A percentile compares a stretch with the other conserved stretches of the same genome.
Conservation (phyloP, 64 coral and sea anemone species). For the Montipora sp. region DNA sequence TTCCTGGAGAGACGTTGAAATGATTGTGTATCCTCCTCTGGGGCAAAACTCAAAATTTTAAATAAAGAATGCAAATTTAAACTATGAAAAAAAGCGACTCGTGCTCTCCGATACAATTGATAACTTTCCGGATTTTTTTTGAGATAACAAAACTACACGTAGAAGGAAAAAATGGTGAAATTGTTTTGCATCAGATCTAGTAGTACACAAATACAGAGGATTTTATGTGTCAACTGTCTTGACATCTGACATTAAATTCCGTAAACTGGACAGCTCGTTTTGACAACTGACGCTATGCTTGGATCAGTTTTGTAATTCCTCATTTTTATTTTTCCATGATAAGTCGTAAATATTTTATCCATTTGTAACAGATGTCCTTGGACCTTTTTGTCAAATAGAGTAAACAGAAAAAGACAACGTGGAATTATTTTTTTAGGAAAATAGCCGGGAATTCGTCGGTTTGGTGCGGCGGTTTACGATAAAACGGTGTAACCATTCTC, state of each 20-base stretch:
- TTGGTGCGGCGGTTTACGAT: background rate
- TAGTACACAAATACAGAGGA: constrained; percentile 44
- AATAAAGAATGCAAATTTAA: background rate
- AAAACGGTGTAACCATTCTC: constrained; percentile 13
- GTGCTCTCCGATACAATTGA: too few relatives aligned
- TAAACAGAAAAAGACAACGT: background rate
- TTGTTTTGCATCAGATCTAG: constrained; percentile 6
- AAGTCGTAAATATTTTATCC: background rate
- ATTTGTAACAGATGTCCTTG: background rate
- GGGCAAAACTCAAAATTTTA: background rate
- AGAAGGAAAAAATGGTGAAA: background rate
- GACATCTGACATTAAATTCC: constrained; percentile 4
- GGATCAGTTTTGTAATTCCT: background rate
- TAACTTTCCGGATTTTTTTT: too few relatives aligned
- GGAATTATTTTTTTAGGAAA: background rate
- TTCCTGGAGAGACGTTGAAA: too few relatives aligned
- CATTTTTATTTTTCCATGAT: background rate
- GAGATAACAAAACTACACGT: too few relatives aligned
- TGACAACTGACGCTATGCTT: constrained; percentile 11
- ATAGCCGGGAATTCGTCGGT: background rate
- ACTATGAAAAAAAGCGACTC: background rate
- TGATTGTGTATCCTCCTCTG: background rate
- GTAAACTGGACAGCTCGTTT: background rate
- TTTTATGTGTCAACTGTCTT: background rate
- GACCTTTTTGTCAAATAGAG: background rate